These are phyloP conservation scores for Troides helena DNA, from an alignment of 2,888 invertebrate species.

Conservation along the genomic window DNA sequence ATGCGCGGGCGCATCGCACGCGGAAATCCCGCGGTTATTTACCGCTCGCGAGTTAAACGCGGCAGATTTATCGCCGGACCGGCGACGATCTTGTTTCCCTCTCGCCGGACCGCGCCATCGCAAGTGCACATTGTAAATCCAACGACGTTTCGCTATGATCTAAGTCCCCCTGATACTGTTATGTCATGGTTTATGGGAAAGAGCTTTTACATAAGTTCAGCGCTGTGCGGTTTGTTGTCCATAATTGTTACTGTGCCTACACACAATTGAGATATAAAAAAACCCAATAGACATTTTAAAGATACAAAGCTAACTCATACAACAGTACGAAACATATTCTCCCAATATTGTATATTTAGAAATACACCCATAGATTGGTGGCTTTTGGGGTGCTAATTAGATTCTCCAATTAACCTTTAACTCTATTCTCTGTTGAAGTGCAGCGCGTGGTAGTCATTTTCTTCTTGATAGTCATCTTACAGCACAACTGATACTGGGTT, in stretches of 20 bases:
- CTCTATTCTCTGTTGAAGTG: too few species aligned
- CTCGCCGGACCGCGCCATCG: conserved; percentile 50
- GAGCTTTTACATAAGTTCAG: conserved; percentile 48
- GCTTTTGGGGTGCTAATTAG: too few species aligned
- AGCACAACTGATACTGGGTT: too few species aligned
- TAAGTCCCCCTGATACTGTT: conserved; percentile 51
- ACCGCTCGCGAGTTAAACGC: conserved; percentile 80
- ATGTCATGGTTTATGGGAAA: conserved; percentile 50
- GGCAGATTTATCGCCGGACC: conserved; percentile 75
- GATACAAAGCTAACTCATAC: too few species aligned
- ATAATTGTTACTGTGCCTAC: conserved; percentile 33
- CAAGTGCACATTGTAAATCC: conserved; percentile 46
- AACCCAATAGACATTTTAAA: too few species aligned
- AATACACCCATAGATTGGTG: too few species aligned
- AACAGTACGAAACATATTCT: too few species aligned
- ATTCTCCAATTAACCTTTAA: too few species aligned
- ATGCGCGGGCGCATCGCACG: conserved; percentile 77
- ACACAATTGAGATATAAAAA: not conserved
- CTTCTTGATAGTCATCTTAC: too few species aligned
- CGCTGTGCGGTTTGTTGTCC: conserved; percentile 33
- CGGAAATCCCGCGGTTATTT: conserved; percentile 81
- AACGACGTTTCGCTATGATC: conserved; percentile 36
- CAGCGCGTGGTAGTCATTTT: too few species aligned
- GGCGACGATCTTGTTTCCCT: conserved; percentile 74
- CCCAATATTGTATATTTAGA: too few species aligned